phyloP scores from a whole-genome alignment of 2,888 invertebrate species.

The Laothoe populi region DNA sequence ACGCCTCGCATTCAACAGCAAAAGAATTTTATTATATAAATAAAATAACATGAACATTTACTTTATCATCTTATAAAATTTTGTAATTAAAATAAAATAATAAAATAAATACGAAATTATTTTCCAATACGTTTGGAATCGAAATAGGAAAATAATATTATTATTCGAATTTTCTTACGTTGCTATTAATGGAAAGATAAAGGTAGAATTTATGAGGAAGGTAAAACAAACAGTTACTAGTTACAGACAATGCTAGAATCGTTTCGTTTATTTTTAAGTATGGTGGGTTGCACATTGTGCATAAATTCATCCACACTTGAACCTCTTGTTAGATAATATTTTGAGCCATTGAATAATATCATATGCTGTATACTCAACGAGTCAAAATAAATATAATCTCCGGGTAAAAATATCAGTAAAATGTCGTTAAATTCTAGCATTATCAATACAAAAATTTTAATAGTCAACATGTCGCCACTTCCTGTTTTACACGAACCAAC shows the following conservation, averaged over 20 bases:
- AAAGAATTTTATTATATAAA: slow-evolving; percentile 26
- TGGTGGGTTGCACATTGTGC: background rate
- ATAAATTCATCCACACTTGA: background rate
- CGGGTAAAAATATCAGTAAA: background rate
- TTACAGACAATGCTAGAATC: slow-evolving; percentile 22
- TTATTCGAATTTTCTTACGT: slow-evolving; percentile 26
- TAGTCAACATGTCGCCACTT: slow-evolving; percentile 16
- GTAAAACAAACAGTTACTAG: slow-evolving; percentile 18
- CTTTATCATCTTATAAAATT: slow-evolving; percentile 23
- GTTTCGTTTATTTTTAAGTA: background rate
- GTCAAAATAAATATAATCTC: slow-evolving; percentile 3
- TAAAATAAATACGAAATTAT: slow-evolving; percentile 26
- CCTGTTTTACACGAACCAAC: slow-evolving; percentile 8
- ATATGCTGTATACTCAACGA: background rate
- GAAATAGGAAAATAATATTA: slow-evolving; percentile 30
- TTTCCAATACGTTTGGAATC: slow-evolving; percentile 29
- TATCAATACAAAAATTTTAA: slow-evolving; percentile 7
- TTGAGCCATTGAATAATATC: background rate
- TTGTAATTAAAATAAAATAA: slow-evolving; percentile 30
- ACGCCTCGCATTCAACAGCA: slow-evolving; percentile 22
- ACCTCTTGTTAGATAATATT: background rate
- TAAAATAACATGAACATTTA: slow-evolving; percentile 26
- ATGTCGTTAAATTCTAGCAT: slow-evolving; percentile 1
- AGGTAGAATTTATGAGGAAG: slow-evolving; percentile 26
- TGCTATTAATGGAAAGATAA: slow-evolving; percentile 7